A percentile compares a stretch with the other conserved stretches of the same genome.
Evolutionary conservation across 2,888 invertebrate genomes (phyloP).

Genomic region (Phaedon cochleariae): DNA sequence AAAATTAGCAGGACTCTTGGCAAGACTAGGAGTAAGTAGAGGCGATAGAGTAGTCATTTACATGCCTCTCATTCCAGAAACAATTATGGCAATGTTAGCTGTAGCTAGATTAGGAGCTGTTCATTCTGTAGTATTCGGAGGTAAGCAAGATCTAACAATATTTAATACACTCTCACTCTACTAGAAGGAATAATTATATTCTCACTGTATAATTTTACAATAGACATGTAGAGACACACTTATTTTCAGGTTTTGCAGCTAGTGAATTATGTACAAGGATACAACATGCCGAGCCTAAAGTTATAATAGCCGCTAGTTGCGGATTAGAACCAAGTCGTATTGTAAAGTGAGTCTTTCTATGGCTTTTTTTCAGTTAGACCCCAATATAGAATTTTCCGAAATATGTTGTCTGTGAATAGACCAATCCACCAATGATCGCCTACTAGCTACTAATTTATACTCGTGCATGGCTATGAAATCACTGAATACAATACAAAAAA

Average conservation of each 20-base stretch:
- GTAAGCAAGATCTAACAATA: no score
- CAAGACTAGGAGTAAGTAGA: slow-evolving; percentile 77
- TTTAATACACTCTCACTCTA: no score
- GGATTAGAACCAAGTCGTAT: slow-evolving; percentile 89
- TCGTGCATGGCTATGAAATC: no score
- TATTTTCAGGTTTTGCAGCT: slow-evolving; percentile 82
- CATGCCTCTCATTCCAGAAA: slow-evolving; percentile 94
- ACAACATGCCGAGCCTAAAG: slow-evolving; percentile 87
- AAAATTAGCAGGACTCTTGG: slow-evolving; percentile 79
- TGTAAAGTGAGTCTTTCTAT: slow-evolving; percentile 67
- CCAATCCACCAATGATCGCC: no score
- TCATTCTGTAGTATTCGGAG: slow-evolving; percentile 96
- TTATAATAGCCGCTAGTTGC: slow-evolving; percentile 89
- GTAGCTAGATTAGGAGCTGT: slow-evolving; percentile 87
- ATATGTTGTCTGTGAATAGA: no score
- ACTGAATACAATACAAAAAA: no score
- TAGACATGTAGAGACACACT: no score
- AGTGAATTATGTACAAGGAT: slow-evolving; percentile 86
- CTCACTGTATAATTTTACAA: no score
- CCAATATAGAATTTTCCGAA: no score
- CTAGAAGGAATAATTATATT: no score
- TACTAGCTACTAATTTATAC: no score
- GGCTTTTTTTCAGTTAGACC: no score
- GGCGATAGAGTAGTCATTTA: slow-evolving; percentile 91
- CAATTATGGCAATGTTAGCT: slow-evolving; percentile 88